Conservation (phyloP, 2,888 invertebrate genomes). For the Emmelina monodactyla region DNA sequence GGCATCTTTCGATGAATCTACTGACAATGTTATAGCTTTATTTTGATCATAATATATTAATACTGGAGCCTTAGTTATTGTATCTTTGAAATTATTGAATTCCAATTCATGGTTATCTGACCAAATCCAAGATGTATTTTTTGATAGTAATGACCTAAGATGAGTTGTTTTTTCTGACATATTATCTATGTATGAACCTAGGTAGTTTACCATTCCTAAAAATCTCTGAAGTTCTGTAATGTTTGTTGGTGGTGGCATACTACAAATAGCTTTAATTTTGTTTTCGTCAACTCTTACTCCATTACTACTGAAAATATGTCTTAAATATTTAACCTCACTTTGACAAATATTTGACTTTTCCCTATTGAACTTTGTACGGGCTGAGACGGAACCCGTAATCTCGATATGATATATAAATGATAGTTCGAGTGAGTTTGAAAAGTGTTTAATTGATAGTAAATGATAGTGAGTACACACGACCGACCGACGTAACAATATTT, state of each 20-base stretch:
- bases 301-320: conserved; percentile 7
- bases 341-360: conserved; percentile 11
- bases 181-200: conserved; percentile 7
- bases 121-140: conserved; percentile 20
- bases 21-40: conserved; percentile 12
- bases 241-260: conserved; percentile 5
- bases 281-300: conserved; percentile 8
- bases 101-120: conserved; percentile 16
- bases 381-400: too few species aligned
- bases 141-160: conserved; percentile 17
- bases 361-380: conserved; percentile 15
- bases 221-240: conserved; percentile 9
- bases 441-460: too few species aligned
- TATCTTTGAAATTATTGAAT: conserved; percentile 11
- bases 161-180: conserved; percentile 6
- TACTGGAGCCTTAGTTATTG: conserved; percentile 13
- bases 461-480: too few species aligned
- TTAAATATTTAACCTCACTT: conserved; percentile 10
- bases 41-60: conserved; percentile 15
- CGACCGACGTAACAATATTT: too few species aligned
- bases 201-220: conserved; percentile 9
- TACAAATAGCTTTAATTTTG: conserved; percentile 8
- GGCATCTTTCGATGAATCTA: conserved; percentile 14
- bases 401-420: too few species aligned
- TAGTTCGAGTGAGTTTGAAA: too few species aligned